A percentile compares a stretch with the other conserved stretches of the same genome.
phyloP scores from a whole-genome alignment of 1,140 invertebrate species.

The Contarinia nasturtii region DNA sequence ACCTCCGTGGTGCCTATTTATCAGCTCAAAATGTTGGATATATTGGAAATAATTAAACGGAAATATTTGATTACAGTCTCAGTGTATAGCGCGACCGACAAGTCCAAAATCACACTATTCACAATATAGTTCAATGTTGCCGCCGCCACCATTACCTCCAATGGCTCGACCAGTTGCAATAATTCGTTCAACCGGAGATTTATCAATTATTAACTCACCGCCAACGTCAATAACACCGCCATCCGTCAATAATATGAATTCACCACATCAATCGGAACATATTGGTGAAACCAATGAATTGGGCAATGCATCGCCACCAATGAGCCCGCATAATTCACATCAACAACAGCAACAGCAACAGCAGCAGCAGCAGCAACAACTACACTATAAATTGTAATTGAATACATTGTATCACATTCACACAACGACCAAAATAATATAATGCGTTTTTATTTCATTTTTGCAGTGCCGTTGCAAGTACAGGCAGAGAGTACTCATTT shows the following conservation, averaged over 20 bases:
- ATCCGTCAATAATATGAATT: slow-evolving; percentile 20
- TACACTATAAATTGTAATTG: too few species aligned
- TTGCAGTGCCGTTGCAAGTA: slow-evolving; percentile 13
- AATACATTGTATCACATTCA: background rate
- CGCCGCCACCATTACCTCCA: slow-evolving; percentile 86
- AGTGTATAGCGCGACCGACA: slow-evolving; percentile 4
- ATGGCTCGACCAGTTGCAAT: slow-evolving; percentile 92
- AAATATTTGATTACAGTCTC: background rate
- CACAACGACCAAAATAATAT: slow-evolving; percentile 1
- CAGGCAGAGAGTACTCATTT: slow-evolving; percentile 43
- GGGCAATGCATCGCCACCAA: slow-evolving; percentile 17
- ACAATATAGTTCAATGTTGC: slow-evolving; percentile 78
- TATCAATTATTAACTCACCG: slow-evolving; percentile 33
- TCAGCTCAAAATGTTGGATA: background rate
- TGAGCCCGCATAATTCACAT: slow-evolving; percentile 20
- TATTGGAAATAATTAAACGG: background rate
- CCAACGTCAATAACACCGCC: slow-evolving; percentile 39
- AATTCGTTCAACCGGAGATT: slow-evolving; percentile 66
- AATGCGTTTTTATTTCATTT: slow-evolving; percentile 13
- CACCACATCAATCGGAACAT: slow-evolving; percentile 19
- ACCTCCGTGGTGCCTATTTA: too few species aligned
- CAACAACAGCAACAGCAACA: slow-evolving; percentile 12
- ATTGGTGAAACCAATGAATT: background rate
- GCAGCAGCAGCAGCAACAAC: slow-evolving; percentile 9
- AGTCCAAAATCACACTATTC: slow-evolving; percentile 32